Evolutionary conservation across 2,113 vertebrate species (phyloP).

Genomic region (Rhineura floridana): DNA sequence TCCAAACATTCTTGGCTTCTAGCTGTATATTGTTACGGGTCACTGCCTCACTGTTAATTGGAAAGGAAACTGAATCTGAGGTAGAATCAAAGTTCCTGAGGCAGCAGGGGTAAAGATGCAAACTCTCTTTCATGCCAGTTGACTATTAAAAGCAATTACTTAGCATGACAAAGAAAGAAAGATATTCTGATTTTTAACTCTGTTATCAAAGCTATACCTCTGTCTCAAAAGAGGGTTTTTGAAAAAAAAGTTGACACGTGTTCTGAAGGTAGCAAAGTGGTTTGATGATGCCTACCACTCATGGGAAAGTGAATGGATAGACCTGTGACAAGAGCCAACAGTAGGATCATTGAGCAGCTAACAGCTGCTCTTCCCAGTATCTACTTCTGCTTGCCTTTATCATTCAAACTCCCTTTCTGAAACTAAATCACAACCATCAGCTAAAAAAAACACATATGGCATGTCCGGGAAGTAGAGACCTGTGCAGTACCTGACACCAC

Average conservation of each 20-base stretch:
- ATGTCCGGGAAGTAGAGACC: not conserved
- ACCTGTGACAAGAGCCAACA: not conserved
- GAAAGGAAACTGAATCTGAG: not conserved
- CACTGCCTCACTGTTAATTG: not conserved
- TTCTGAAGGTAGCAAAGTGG: not conserved
- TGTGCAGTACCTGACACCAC: not conserved
- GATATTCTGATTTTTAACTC: not conserved
- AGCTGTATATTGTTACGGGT: not conserved
- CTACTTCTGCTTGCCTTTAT: not conserved
- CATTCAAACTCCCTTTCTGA: not conserved
- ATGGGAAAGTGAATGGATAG: not conserved
- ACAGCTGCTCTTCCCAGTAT: not conserved
- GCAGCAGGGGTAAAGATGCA: not conserved
- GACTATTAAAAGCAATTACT: not conserved
- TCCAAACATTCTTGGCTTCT: not conserved
- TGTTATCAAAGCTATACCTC: not conserved
- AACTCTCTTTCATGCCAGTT: not conserved
- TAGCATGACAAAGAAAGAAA: not conserved
- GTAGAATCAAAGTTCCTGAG: not conserved
- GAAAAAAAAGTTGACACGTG: not conserved
- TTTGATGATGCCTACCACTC: not conserved
- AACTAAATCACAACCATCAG: not conserved
- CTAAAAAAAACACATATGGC: not conserved
- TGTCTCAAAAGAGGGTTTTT: not conserved
- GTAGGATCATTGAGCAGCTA: not conserved